phyloP scores from a whole-genome alignment of 2,888 invertebrate genomes.

The Heterodera filipjevi region DNA sequence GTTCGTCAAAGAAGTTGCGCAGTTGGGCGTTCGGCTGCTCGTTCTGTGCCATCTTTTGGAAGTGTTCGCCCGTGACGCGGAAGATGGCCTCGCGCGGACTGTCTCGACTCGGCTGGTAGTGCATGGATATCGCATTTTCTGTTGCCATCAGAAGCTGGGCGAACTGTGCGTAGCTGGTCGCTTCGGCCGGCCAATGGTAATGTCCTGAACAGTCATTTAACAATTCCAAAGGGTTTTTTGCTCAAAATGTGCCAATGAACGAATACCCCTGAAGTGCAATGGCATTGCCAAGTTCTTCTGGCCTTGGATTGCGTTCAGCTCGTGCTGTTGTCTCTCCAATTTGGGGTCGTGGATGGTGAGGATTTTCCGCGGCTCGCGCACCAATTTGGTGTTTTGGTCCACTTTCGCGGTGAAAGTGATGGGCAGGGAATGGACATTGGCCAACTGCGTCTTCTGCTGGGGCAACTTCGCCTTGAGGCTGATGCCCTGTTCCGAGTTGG shows the following conservation, averaged over 20 bases:
- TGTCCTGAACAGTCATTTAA: slow-evolving; percentile 34
- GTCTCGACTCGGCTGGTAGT: slow-evolving; percentile 34
- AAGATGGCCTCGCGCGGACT: slow-evolving; percentile 38
- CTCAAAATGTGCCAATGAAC: slow-evolving; percentile 36
- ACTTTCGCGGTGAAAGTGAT: slow-evolving; percentile 40
- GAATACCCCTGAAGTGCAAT: slow-evolving; percentile 40
- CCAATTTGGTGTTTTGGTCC: slow-evolving; percentile 10
- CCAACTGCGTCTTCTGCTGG: slow-evolving; percentile 39
- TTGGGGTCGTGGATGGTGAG: slow-evolving; percentile 36
- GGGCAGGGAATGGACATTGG: slow-evolving; percentile 48
- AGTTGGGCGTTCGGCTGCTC: slow-evolving; percentile 20
- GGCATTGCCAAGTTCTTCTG: slow-evolving; percentile 32
- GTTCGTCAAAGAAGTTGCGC: slow-evolving; percentile 42
- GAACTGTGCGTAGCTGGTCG: slow-evolving; percentile 19
- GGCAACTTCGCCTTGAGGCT: slow-evolving; percentile 34
- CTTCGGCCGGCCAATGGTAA: slow-evolving; percentile 26
- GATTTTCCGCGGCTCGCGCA: slow-evolving; percentile 32
- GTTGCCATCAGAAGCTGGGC: slow-evolving; percentile 39
- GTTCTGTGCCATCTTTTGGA: slow-evolving; percentile 31
- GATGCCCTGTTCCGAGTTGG: slow-evolving; percentile 24
- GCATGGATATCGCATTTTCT: slow-evolving; percentile 52
- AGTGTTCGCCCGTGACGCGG: slow-evolving; percentile 22
- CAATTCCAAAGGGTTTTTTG: neutral
- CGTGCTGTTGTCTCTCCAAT: slow-evolving; percentile 38
- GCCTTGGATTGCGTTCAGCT: slow-evolving; percentile 27